phyloP scores from a whole-genome alignment of 2,113 vertebrate species.

The Dascyllus trimaculatus region DNA sequence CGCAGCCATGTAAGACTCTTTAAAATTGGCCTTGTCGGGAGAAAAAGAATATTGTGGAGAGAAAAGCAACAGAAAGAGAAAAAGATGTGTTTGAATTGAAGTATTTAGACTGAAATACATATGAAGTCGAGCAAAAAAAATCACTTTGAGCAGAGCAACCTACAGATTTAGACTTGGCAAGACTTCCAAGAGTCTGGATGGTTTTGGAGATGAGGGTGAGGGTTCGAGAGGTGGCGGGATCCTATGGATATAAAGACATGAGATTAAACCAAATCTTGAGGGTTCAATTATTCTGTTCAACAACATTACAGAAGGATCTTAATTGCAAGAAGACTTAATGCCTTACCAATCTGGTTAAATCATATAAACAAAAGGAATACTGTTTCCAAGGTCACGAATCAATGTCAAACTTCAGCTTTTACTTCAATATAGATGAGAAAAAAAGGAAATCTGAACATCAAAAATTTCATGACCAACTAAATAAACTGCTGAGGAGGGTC shows the following conservation, averaged over 20 bases:
- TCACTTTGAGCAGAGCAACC: slow-evolving; percentile 65
- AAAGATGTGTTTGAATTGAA: not conserved
- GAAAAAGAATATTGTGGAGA: slow-evolving; percentile 29
- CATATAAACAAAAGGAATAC: not conserved
- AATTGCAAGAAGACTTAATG: no score
- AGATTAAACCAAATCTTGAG: not conserved
- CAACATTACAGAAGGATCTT: no score
- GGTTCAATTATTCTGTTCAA: no score
- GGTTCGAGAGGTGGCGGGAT: slow-evolving; percentile 94
- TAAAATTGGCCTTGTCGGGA: slow-evolving; percentile 92
- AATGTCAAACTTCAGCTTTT: not conserved
- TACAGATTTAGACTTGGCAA: slow-evolving; percentile 98
- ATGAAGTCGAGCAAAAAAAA: not conserved
- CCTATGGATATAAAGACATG: slow-evolving; percentile 79
- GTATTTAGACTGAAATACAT: not conserved
- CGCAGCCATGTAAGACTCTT: slow-evolving; percentile 97
- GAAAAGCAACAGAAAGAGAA: slow-evolving; percentile 46
- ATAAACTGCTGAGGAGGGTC: no score
- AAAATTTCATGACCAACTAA: no score
- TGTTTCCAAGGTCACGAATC: not conserved
- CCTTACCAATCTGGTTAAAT: no score
- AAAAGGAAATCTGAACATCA: no score
- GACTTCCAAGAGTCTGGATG: slow-evolving; percentile 96
- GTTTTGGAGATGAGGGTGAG: slow-evolving; percentile 98
- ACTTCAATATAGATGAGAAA: no score